Base-by-base conservation (phyloP, 2,888 invertebrate genomes). In the Noctua pronuba region DNA sequence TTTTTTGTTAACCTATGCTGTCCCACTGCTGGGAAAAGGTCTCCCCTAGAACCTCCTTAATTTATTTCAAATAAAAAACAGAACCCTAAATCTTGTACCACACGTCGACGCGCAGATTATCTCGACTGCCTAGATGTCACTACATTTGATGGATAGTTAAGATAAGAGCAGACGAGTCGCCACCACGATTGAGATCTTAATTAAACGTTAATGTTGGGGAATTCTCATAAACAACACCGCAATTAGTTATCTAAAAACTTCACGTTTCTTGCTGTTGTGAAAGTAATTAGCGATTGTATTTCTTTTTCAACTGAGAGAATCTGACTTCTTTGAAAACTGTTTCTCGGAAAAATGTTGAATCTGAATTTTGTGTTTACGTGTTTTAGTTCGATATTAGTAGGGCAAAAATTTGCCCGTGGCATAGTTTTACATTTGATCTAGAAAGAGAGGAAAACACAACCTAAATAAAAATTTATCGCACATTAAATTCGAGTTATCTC, bases 71-170 rank as follows among this genome's bases (percentile, higher is more conserved):
- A 82, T 55, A 35, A 66, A 74, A 60, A 31, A 77, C 74, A 16
- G 82, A 74, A 78, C 87, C 82, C 85, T 82, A 73, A 74, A 55
- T 73, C 31, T 62, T 49, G 46, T 62, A 55, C 60, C 31, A 68
- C 68, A 79, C 77, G 70, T 68, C 74, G 55, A 35, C 79, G 49
- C 64, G 28, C 38, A 79, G 82, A 82, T 88, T 78, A 87, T 84
- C 84, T 86, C 60, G 49, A 58, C 84, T 69, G 84, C 88, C 82
- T 81, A 80, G 85, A 80, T 79, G 85, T 86, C 82, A 82, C 83
- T 81, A 90, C 81, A 84, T 88, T 83, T 87, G 91, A 91, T 91
- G 82, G 82, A 89, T 89, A 87, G 88, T 89, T 88, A 79, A 90
- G 91, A 92, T 92, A 86, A 89, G 75, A 80, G 82, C 75, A 86